Evolutionary conservation across 2,113 vertebrate genomes (phyloP).

Genomic region (Calonectris borealis): DNA sequence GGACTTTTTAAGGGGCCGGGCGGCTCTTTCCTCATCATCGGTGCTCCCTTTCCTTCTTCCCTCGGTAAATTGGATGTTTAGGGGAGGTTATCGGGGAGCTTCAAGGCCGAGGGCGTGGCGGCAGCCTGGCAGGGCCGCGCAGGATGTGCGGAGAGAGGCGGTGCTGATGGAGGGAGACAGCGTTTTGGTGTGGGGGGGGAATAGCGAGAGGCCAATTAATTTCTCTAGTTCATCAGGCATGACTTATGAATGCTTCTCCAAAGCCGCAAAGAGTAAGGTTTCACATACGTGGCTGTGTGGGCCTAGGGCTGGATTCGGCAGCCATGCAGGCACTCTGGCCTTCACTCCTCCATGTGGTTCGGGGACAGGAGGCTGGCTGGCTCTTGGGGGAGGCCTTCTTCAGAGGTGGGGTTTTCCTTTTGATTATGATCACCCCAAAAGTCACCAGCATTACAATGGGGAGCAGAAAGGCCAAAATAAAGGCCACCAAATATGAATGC

Average conservation of each 20-base stretch:
- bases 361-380: background rate
- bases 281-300: fast-evolving
- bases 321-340: background rate
- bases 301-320: background rate
- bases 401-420: background rate
- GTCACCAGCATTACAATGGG: background rate
- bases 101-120: background rate
- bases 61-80: background rate
- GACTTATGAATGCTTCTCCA: background rate
- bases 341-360: fast-evolving
- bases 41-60: background rate
- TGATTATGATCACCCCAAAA: background rate
- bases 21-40: background rate
- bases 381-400: background rate
- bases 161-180: background rate
- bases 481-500: background rate
- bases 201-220: background rate
- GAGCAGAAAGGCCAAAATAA: background rate
- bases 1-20: background rate
- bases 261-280: background rate
- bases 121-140: fast-evolving
- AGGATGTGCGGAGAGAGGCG: background rate
- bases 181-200: fast-evolving
- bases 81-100: no score
- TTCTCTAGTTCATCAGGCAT: background rate